Evolutionary conservation across 2,797 vertebrate species (phyloP).

Genomic region (Gadopsis marmoratus): DNA sequence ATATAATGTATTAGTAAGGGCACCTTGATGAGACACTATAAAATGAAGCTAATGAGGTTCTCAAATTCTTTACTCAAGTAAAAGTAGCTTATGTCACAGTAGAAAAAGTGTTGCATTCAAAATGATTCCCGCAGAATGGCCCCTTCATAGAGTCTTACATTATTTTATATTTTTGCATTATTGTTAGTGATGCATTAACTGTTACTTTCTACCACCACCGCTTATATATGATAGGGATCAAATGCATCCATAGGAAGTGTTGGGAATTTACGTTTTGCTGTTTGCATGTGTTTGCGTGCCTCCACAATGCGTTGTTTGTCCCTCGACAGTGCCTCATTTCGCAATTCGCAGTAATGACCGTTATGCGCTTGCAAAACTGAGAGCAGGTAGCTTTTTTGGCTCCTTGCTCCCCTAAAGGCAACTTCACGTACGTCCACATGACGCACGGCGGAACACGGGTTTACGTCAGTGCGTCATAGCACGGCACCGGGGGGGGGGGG

Average conservation of each 20-base stretch:
- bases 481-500: too few species aligned
- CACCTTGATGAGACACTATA: neutral
- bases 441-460: constrained; percentile 78
- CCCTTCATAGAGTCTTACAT: neutral
- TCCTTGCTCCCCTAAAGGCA: constrained; percentile 70
- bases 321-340: neutral
- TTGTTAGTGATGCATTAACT: neutral
- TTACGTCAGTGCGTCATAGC: constrained; percentile 63
- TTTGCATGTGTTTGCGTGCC: neutral
- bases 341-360: neutral
- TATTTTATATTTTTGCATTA: neutral
- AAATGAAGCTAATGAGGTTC: neutral
- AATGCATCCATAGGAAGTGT: neutral
- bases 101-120: neutral
- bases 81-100: neutral
- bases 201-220: neutral
- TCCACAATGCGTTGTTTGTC: neutral
- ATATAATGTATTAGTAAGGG: neutral
- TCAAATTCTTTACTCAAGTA: neutral
- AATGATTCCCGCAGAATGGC: neutral
- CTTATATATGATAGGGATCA: neutral
- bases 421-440: constrained; percentile 69
- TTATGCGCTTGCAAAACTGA: constrained; percentile 1
- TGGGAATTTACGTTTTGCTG: neutral
- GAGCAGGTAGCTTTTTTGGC: neutral